phyloP scores from a whole-genome alignment of 2,113 vertebrate species.

The Romanogobio albipinnatus region DNA sequence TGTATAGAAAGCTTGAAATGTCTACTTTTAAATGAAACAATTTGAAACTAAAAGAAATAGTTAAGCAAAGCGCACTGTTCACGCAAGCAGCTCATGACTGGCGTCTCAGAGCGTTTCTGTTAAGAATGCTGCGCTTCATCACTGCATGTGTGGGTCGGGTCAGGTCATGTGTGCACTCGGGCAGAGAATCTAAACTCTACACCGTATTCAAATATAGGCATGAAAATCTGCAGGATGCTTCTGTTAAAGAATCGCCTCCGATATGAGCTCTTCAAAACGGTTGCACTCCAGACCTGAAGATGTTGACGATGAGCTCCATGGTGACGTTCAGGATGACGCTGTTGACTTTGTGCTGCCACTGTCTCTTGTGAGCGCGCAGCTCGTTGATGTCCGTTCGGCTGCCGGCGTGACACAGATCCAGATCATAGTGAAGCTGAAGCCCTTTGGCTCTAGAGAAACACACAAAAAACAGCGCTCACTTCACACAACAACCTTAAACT shows the following conservation, averaged over 20 bases:
- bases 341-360: constrained; percentile 89
- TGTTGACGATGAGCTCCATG: constrained; percentile 88
- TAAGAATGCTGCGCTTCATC: too few relatives aligned
- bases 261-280: not conserved
- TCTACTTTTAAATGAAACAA: too few relatives aligned
- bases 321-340: constrained; percentile 81
- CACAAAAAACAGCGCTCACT: not conserved
- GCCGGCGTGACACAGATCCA: constrained; percentile 82
- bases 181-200: too few relatives aligned
- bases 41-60: too few relatives aligned
- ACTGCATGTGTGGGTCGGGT: too few relatives aligned
- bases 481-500: not conserved
- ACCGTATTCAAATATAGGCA: not conserved
- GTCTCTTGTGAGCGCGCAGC: constrained; percentile 73
- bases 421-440: constrained; percentile 87
- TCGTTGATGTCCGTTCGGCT: constrained; percentile 77
- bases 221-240: not conserved
- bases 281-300: constrained; percentile 82
- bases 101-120: too few relatives aligned
- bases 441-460: constrained; percentile 74
- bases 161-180: too few relatives aligned
- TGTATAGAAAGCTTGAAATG: too few relatives aligned
- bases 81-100: too few relatives aligned
- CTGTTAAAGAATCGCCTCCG: not conserved
- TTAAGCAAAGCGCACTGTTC: too few relatives aligned